phyloP scores from a whole-genome alignment of 1,140 invertebrate genomes.

The Schmidtea mediterranea region DNA sequence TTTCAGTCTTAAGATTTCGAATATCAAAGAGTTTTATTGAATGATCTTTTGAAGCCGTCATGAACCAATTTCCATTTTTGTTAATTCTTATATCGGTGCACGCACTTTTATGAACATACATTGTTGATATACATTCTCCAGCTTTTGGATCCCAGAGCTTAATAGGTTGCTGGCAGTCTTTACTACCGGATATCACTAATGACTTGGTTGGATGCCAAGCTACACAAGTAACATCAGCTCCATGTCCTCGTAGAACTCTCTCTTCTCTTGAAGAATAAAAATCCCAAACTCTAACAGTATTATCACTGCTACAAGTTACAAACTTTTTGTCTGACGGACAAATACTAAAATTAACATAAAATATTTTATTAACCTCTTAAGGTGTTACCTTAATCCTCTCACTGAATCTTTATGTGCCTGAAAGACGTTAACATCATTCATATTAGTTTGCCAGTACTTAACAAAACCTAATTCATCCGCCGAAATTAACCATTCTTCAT shows the following conservation, averaged over 20 bases:
- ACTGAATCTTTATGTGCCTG: conserved; percentile 98
- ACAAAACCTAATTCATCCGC: conserved; percentile 92
- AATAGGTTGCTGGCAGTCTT: conserved; percentile 96
- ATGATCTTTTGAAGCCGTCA: conserved; percentile 87
- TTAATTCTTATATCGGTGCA: conserved; percentile 99
- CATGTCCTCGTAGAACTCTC: conserved; percentile 69
- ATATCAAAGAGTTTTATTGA: conserved; percentile 91
- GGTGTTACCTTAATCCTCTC: conserved; percentile 59
- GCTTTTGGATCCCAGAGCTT: conserved; percentile 97
- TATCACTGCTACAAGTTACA: conserved; percentile 93
- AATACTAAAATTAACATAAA: conserved; percentile 64
- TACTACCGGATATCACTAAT: conserved; percentile 81
- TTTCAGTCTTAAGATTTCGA: conserved; percentile 59
- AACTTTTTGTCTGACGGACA: conserved; percentile 93
- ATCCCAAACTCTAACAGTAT: conserved; percentile 89
- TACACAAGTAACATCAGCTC: conserved; percentile 93
- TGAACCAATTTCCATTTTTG: conserved; percentile 90
- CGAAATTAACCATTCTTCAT: conserved; percentile 97
- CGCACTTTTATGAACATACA: conserved; percentile 67
- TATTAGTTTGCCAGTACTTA: conserved; percentile 99
- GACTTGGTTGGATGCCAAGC: conserved; percentile 97
- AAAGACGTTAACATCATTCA: conserved; percentile 99
- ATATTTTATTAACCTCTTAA: conserved; percentile 49
- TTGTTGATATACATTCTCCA: conserved; percentile 40
- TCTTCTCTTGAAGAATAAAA: conserved; percentile 88